These are phyloP conservation scores for Orthosia cruda DNA, from an alignment of 2,888 invertebrate genomes.

Conservation along the genomic window DNA sequence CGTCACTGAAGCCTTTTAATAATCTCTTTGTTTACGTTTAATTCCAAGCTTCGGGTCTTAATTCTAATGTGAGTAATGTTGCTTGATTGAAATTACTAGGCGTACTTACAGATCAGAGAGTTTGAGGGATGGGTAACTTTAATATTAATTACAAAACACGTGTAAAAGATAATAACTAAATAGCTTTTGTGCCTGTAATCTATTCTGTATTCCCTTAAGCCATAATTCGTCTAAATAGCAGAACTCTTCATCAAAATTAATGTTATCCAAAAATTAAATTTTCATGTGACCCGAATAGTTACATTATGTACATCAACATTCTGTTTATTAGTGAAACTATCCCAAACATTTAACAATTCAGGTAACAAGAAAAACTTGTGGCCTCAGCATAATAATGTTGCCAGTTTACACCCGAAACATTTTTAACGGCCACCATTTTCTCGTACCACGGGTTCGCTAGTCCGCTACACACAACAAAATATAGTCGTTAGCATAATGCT, in stretches of 20 bases:
- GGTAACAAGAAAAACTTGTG: conserved; percentile 57
- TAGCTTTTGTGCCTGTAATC: not conserved
- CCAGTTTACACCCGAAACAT: conserved; percentile 64
- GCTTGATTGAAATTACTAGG: conserved; percentile 66
- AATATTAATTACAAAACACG: conserved; percentile 25
- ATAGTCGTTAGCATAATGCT: conserved; percentile 76
- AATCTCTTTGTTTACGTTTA: conserved; percentile 80
- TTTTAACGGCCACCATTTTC: conserved; percentile 66
- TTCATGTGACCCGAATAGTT: conserved; percentile 24
- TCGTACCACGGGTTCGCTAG: conserved; percentile 28
- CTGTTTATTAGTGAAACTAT: conserved; percentile 51
- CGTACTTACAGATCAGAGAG: conserved; percentile 41
- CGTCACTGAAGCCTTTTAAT: conserved; percentile 76
- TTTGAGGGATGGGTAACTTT: conserved; percentile 4
- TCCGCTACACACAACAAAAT: conserved; percentile 68
- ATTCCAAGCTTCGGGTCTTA: conserved; percentile 69
- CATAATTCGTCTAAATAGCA: not conserved
- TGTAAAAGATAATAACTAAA: conserved; percentile 4
- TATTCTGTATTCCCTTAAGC: not conserved
- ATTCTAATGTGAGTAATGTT: conserved; percentile 70
- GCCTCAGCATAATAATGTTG: conserved; percentile 44
- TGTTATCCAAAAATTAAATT: conserved; percentile 16
- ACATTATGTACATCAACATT: conserved; percentile 26
- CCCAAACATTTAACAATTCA: conserved; percentile 56
- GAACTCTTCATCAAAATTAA: conserved; percentile 2